These are phyloP conservation scores for Danio aesculapii DNA, from an alignment of 2,797 vertebrate species.

Conservation along the genomic window DNA sequence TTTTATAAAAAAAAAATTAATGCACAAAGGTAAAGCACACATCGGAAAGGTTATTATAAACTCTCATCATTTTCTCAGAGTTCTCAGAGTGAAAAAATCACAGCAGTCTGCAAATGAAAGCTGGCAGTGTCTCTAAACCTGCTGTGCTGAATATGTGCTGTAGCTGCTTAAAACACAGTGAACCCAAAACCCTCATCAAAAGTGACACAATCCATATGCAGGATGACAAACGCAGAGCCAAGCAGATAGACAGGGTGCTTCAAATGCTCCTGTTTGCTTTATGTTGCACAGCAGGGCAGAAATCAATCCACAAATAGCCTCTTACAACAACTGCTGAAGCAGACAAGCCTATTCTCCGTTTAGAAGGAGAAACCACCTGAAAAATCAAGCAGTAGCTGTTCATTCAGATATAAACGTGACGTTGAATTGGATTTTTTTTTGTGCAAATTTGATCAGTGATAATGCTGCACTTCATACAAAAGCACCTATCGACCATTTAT, in stretches of 20 bases:
- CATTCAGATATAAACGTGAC: neutral
- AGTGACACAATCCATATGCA: slow-evolving; percentile 49
- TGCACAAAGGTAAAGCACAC: slow-evolving; percentile 1
- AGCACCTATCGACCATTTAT: too few relatives aligned
- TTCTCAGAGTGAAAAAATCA: slow-evolving; percentile 6
- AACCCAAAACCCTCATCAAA: slow-evolving; percentile 51
- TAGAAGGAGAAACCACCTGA: slow-evolving; percentile 20
- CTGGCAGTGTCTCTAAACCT: slow-evolving; percentile 13
- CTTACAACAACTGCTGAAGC: slow-evolving; percentile 57
- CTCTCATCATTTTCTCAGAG: neutral
- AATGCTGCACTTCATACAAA: neutral
- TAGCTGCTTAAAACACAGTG: slow-evolving; percentile 18
- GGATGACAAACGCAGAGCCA: slow-evolving; percentile 51
- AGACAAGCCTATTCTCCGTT: slow-evolving; percentile 46
- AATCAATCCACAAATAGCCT: slow-evolving; percentile 59
- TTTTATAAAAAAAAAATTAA: too few relatives aligned
- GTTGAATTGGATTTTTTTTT: neutral
- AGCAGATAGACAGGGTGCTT: slow-evolving; percentile 37
- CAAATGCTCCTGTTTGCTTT: slow-evolving; percentile 46
- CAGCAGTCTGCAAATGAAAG: slow-evolving; percentile 31
- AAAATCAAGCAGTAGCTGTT: neutral
- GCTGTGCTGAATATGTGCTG: slow-evolving; percentile 29
- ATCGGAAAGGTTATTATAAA: slow-evolving; percentile 25
- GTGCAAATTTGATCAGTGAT: neutral
- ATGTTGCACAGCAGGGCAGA: slow-evolving; percentile 56